phyloP scores from a whole-genome alignment of 1,140 invertebrate species.

The Drosophila repletoides region DNA sequence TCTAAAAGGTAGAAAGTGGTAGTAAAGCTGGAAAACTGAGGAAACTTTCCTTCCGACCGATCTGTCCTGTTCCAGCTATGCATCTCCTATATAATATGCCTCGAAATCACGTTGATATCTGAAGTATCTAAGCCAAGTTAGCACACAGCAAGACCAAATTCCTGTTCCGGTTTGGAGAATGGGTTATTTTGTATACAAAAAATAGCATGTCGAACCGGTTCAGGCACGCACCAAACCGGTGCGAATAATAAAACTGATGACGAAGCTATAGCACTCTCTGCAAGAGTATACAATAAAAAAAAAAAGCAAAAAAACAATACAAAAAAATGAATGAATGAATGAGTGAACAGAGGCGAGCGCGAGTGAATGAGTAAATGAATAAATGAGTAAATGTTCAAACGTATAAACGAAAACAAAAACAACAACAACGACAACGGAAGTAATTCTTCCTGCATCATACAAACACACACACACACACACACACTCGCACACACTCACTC shows the following conservation, averaged over 20 bases:
- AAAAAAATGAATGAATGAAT: no score
- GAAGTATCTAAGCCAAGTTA: no score
- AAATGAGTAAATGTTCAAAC: conserved; percentile 70
- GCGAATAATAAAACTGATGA: not conserved
- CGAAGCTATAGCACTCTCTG: not conserved
- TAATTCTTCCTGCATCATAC: conserved; percentile 71
- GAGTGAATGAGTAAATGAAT: conserved; percentile 51
- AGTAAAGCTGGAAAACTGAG: no score
- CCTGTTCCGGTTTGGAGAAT: no score
- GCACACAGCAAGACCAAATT: no score
- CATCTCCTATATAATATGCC: no score
- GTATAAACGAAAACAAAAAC: conserved; percentile 69
- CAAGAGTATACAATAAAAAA: conserved; percentile 29
- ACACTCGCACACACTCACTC: conserved; percentile 5
- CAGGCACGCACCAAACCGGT: no score
- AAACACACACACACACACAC: conserved; percentile 22
- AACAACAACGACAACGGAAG: conserved; percentile 70
- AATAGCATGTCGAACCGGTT: not conserved
- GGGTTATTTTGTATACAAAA: no score
- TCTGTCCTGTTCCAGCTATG: no score
- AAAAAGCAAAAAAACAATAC: conserved; percentile 28
- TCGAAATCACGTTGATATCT: no score
- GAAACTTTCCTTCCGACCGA: no score
- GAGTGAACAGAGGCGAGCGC: conserved; percentile 32
- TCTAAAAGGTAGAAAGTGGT: no score